Percentiles rank a stretch among this genome's conserved stretches.
These are phyloP conservation scores for Galeopsomyia nigrocyanea DNA, from an alignment of 2,888 invertebrate genomes.

Conservation along the genomic window DNA sequence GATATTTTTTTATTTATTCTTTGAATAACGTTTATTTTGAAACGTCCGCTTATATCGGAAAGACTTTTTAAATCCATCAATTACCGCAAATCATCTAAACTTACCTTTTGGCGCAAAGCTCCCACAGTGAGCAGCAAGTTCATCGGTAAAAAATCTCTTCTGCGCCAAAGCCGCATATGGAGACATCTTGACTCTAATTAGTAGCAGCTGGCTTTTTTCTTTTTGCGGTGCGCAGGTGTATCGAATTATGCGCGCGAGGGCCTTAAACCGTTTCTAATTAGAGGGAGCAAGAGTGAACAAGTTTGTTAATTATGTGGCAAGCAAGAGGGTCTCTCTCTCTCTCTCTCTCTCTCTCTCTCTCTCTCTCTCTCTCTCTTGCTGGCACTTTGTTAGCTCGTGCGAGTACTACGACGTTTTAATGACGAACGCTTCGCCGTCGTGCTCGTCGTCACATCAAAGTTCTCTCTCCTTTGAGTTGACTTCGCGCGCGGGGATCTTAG, in stretches of 20 bases:
- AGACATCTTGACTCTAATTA: conserved; percentile 36
- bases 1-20: no score
- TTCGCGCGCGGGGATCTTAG: no score
- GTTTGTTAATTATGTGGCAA: conserved; percentile 46
- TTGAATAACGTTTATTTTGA: no score
- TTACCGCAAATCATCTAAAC: no score
- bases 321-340: conserved; percentile 1
- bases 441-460: conserved; percentile 18
- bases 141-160: no score
- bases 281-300: conserved; percentile 10
- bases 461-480: not conserved
- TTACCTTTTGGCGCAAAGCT: not conserved
- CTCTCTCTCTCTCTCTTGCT: conserved; percentile 16
- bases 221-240: not conserved
- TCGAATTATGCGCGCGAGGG: conserved; percentile 27
- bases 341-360: no score
- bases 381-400: conserved; percentile 31
- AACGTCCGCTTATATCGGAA: no score
- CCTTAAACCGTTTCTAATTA: conserved; percentile 44
- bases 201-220: not conserved
- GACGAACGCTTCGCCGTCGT: conserved; percentile 3
- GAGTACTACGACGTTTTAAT: conserved; percentile 33
- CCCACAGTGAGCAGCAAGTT: no score
- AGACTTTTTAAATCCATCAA: no score
- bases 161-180: not conserved